phyloP scores from a whole-genome alignment of 2,797 vertebrate species.

The Serranus cabrilla region DNA sequence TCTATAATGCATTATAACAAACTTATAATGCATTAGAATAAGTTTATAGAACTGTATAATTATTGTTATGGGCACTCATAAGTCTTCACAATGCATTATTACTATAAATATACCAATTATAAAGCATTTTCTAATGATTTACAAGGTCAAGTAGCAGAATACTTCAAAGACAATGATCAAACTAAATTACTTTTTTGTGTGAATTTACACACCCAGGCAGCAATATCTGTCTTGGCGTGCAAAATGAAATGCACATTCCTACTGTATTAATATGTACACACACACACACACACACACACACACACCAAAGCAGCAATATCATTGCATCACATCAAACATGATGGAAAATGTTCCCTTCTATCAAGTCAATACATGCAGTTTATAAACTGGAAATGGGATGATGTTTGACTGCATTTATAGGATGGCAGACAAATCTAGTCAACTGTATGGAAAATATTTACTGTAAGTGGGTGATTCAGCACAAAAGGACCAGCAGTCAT shows the following conservation, averaged over 20 bases:
- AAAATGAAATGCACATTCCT: slow-evolving; percentile 4
- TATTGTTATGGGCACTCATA: no score
- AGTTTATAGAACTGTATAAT: no score
- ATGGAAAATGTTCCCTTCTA: neutral
- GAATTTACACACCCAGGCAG: neutral
- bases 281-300: neutral
- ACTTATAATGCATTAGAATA: no score
- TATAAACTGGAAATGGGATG: neutral
- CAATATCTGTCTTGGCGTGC: slow-evolving; percentile 2
- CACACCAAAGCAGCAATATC: neutral
- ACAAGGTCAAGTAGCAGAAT: neutral
- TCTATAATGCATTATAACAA: no score
- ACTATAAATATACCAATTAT: no score
- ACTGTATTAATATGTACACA: no score
- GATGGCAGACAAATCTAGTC: neutral
- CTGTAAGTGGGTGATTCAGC: slow-evolving; percentile 14
- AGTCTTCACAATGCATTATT: no score
- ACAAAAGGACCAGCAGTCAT: neutral
- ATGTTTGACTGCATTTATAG: neutral
- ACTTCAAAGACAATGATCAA: neutral
- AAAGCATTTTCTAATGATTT: no score
- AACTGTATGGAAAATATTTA: neutral
- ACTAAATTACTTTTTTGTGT: slow-evolving; percentile 10
- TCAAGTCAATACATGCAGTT: slow-evolving; percentile 31
- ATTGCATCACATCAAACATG: slow-evolving; percentile 25